These are phyloP conservation scores for Syritta pipiens DNA, from an alignment of 2,888 invertebrate species.

Conservation along the genomic window DNA sequence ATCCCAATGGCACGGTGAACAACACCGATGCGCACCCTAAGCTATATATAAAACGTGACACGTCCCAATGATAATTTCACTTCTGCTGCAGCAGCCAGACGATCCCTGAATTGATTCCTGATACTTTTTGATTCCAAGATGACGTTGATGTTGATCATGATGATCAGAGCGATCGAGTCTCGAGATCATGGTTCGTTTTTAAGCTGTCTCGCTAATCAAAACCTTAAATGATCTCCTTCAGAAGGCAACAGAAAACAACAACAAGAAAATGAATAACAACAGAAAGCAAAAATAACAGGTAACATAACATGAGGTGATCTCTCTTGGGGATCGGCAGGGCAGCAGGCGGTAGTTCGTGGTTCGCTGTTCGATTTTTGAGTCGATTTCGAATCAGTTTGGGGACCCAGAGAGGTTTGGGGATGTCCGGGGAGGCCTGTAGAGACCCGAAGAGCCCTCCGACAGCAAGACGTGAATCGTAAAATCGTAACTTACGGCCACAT, in stretches of 20 bases:
- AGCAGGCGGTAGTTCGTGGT: conserved; percentile 6
- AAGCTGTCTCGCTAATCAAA: conserved; percentile 52
- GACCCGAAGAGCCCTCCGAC: conserved; percentile 8
- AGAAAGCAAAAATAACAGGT: conserved; percentile 49
- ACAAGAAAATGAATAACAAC: conserved; percentile 16
- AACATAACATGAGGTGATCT: conserved; percentile 59
- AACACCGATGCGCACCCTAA: too few relatives aligned
- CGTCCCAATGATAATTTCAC: conserved; percentile 18
- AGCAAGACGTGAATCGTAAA: conserved; percentile 32
- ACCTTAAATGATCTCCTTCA: conserved; percentile 33
- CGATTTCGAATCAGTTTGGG: too few relatives aligned
- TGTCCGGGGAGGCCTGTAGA: too few relatives aligned
- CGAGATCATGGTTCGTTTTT: conserved; percentile 28
- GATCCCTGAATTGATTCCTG: conserved; percentile 17
- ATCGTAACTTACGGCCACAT: conserved; percentile 59
- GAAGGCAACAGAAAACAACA: neutral
- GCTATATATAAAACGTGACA: too few relatives aligned
- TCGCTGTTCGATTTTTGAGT: conserved; percentile 44
- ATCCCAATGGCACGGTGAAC: too few relatives aligned
- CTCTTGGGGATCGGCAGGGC: conserved; percentile 42
- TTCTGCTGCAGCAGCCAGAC: conserved; percentile 23
- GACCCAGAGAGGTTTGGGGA: too few relatives aligned
- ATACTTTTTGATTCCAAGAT: conserved; percentile 19
- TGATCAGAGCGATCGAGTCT: conserved; percentile 41
- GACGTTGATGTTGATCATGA: conserved; percentile 23